Base-by-base conservation (phyloP, 2,888 invertebrate genomes). In the Allolobophora icterica region DNA sequence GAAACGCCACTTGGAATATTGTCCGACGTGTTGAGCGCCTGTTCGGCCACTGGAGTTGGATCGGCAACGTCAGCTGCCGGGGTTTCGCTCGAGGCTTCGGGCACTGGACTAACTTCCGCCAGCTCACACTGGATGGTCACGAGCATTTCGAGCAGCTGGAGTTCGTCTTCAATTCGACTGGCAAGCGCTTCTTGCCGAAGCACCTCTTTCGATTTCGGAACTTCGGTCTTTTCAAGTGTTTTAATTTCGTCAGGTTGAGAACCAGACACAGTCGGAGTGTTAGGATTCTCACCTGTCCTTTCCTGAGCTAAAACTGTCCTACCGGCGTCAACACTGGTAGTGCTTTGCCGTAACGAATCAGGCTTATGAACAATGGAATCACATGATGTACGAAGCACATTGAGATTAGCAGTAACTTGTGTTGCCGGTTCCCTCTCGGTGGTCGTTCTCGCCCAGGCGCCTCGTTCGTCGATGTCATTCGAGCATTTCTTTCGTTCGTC, bases 61-160 rank as follows among this genome's bases (percentile, higher is more conserved):
- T 34, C 87, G 13, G 34, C 87, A 87, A 35, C 34, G 17, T 87
- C 87, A 6, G 87, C 34, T 17, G 71, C 71, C n/a, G 17, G 4
- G 71, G 71, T 71, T 8, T 71, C 71, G 8, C n/a, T 71, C n/a
- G 71, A 71, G 30, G 71, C 11, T 24, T 87, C 87, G 4, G 87
- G 21, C 87, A 87, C 34, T 8, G 87, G 24, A 87, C n/a, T 38
- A 17, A 87, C 38, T 30, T 33, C 33, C 6, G n/a, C 38, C 87
- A 87, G 38, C 87, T 87, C 87, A 30, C 38, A 35, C 87, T 87
- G 87, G 38, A 87, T 87, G 19, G 87, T 87, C 5, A 87, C 87
- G 11, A 87, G 38, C 87, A 87, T 87, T 35, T 87, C 87, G 21
- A 87, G 87, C 38, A 87, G 38, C 35, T 87, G 87, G 35, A 87